Base-by-base conservation (phyloP, 2,888 invertebrate genomes). In the Gymnoscelis rufifasciata region DNA sequence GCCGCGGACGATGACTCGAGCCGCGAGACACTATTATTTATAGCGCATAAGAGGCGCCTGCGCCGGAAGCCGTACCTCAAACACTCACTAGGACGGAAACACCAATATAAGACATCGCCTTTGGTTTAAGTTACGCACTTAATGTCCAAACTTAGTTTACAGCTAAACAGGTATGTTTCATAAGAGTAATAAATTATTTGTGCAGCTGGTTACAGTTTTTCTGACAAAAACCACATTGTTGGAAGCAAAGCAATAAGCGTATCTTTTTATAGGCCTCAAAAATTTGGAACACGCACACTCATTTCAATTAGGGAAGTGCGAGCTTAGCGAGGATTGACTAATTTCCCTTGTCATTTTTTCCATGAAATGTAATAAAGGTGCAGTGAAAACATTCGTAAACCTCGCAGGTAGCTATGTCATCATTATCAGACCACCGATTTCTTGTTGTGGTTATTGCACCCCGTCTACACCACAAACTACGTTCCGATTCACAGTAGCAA, bases 21-120 rank as follows among this genome's bases (percentile, higher is more conserved):
- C 76, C 77, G 71, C 83, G 86, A 83, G 80, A 79, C 83, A 79
- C 73, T 74, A 84, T 81, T 88, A 88, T 87, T 84, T 80, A 87
- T 88, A 88, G 86, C 76, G 69, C 66, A 42, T 38, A 42, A 35
- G 30, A 28, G 15, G 60, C 78, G 79, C 77, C 74, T 83, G 83
- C 86, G 84, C 86, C 87, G 87, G 87, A 87, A 83, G 66, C 78
- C 65, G 65, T 66, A 65, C 67, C 74, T 75, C 72, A 60, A 62
- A 65, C 77, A 70, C 73, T 78, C 65, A 72, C 66, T 74, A 65
- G 71, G 67, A 71, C 78, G 78, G 77, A 81, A 83, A 74, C 66
- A 58, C 66, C 59, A 59, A 69, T 66, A 64, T 62, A 68, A n/a
- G 56, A 45, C 41, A 52, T 42, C 50, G 44, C 24, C 27, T 39